Evolutionary conservation across 1,140 invertebrate genomes (phyloP).

Genomic region (Akabosia matsudoensis): DNA sequence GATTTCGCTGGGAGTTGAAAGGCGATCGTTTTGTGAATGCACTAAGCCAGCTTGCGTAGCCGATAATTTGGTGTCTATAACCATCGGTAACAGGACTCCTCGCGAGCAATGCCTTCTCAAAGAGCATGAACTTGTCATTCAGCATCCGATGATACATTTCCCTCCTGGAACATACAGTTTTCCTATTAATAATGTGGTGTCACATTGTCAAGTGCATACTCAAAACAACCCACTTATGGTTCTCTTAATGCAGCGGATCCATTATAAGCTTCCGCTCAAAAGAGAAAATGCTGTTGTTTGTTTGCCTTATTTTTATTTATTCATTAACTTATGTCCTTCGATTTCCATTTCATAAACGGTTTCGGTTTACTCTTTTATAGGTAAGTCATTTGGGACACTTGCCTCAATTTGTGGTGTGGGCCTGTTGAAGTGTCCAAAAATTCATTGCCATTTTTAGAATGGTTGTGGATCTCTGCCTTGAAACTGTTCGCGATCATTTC

Average conservation of each 20-base stretch:
- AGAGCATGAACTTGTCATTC: slow-evolving; percentile 44
- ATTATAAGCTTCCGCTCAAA: no score
- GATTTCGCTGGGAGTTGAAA: not conserved
- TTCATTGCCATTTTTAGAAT: slow-evolving; percentile 12
- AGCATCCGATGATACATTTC: slow-evolving; percentile 18
- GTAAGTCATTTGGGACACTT: not conserved
- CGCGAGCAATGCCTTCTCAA: slow-evolving; percentile 41
- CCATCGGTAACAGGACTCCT: slow-evolving; percentile 32
- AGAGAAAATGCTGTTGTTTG: not conserved
- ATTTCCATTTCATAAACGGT: not conserved
- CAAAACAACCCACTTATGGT: not conserved
- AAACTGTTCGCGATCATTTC: slow-evolving; percentile 46
- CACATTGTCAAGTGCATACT: not conserved
- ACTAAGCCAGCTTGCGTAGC: slow-evolving; percentile 28
- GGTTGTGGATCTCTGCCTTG: slow-evolving; percentile 43
- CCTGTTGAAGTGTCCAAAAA: not conserved
- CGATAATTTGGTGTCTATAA: slow-evolving; percentile 44
- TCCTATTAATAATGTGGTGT: not conserved
- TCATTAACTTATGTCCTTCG: not conserved
- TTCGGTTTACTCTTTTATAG: not conserved
- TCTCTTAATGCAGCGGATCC: no score
- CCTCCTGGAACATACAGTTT: not conserved
- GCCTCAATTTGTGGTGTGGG: slow-evolving; percentile 16
- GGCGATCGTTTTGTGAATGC: not conserved
- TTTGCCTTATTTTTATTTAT: not conserved